These are phyloP conservation scores for Hydrolagus affinis DNA, from an alignment of 2,113 vertebrate species.

Conservation along the genomic window DNA sequence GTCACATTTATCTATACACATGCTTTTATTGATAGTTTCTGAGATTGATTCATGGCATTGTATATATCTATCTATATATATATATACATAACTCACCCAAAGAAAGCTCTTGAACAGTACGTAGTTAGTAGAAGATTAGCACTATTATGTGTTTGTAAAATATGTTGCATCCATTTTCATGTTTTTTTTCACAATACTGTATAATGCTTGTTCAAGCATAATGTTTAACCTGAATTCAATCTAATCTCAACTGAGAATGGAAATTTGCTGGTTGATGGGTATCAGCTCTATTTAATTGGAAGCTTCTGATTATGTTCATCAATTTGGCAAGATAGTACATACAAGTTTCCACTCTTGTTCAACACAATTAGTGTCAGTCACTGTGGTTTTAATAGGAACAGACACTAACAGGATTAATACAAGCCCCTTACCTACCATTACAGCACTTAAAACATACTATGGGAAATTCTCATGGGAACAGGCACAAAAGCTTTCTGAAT, in stretches of 20 bases:
- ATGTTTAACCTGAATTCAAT: background rate
- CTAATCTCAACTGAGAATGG: background rate
- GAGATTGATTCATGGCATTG: too few species aligned
- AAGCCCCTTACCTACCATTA: conserved; percentile 5
- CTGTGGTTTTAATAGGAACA: conserved; percentile 14
- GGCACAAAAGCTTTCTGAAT: conserved; percentile 22
- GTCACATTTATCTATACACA: background rate
- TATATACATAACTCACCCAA: background rate
- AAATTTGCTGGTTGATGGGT: background rate
- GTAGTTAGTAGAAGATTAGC: background rate
- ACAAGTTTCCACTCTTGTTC: conserved; percentile 1
- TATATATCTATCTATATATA: background rate
- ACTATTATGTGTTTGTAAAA: background rate
- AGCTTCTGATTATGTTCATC: background rate
- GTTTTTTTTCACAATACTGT: too few species aligned
- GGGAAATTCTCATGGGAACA: conserved; percentile 12
- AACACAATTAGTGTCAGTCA: conserved; percentile 17
- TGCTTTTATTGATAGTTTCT: background rate
- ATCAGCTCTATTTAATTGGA: conserved; percentile 8
- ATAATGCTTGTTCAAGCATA: background rate
- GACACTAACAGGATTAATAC: conserved; percentile 24
- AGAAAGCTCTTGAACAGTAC: background rate
- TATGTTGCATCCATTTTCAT: background rate
- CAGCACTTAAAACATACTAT: conserved; percentile 10
- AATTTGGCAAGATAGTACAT: conserved; percentile 12